Conservation (phyloP, 1,140 invertebrate genomes). For the Drosophila athabasca region DNA sequence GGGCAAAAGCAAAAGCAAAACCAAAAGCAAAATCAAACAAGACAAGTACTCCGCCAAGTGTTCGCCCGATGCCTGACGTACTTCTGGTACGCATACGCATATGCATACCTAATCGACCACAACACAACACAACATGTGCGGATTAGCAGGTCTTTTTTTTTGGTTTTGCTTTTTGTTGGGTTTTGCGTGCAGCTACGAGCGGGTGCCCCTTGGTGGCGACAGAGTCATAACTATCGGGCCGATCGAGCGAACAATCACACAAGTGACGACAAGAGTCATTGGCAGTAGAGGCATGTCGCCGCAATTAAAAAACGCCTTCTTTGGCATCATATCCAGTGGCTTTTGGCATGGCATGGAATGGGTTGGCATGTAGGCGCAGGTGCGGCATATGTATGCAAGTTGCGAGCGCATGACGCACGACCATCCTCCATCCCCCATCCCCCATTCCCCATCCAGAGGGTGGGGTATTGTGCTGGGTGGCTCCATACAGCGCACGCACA, state of each 20-base stretch:
- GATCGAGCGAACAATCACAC: conserved; percentile 55
- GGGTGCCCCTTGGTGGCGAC: conserved; percentile 33
- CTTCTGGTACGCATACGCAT: conserved; percentile 1
- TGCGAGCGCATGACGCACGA: conserved; percentile 61
- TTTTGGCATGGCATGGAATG: conserved; percentile 30
- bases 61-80: too few species aligned
- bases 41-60: too few species aligned
- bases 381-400: conserved; percentile 76
- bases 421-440: conserved; percentile 10
- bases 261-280: conserved; percentile 66
- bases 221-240: conserved; percentile 59
- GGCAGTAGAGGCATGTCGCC: conserved; percentile 70
- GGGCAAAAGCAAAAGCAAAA: too few species aligned
- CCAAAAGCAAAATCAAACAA: too few species aligned
- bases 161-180: neutral
- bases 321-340: conserved; percentile 60
- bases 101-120: conserved; percentile 22
- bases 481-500: conserved; percentile 58
- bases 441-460: conserved; percentile 3
- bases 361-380: conserved; percentile 65
- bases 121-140: conserved; percentile 25
- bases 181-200: conserved; percentile 43
- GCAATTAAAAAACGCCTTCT: conserved; percentile 80
- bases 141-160: conserved; percentile 43
- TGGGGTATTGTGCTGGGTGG: conserved; percentile 6